These are phyloP conservation scores for Steinernema carpocapsae DNA, from an alignment of 2,888 invertebrate species.

Conservation along the genomic window DNA sequence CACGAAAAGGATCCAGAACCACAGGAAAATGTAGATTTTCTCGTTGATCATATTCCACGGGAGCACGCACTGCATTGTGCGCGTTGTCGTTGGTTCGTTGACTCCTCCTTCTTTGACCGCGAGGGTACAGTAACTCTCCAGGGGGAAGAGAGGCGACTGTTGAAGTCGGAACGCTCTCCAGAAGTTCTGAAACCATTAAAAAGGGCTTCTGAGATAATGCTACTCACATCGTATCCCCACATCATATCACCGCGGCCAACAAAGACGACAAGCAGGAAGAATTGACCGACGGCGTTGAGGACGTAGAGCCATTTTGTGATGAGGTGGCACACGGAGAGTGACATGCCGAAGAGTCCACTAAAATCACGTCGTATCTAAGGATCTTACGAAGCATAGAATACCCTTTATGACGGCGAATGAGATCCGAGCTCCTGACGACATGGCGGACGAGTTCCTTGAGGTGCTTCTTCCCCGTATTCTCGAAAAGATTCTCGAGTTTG, in stretches of 20 bases:
- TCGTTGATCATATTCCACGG: slow-evolving; percentile 51
- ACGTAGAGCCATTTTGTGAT: slow-evolving; percentile 36
- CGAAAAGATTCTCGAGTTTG: background rate
- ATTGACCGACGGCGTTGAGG: slow-evolving; percentile 39
- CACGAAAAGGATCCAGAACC: slow-evolving; percentile 49
- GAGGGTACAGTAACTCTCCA: slow-evolving; percentile 21
- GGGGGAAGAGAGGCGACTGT: slow-evolving; percentile 31
- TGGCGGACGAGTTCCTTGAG: background rate
- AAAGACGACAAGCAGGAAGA: slow-evolving; percentile 36
- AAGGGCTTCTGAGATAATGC: background rate
- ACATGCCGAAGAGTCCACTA: background rate
- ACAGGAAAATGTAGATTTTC: slow-evolving; percentile 49
- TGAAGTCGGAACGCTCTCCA: background rate
- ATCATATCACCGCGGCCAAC: slow-evolving; percentile 39
- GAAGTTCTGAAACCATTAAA: background rate
- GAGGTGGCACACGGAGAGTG: background rate
- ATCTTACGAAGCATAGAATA: background rate
- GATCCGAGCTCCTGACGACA: slow-evolving; percentile 19
- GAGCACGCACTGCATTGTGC: slow-evolving; percentile 46
- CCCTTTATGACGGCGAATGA: slow-evolving; percentile 8
- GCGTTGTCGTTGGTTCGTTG: background rate
- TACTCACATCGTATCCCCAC: slow-evolving; percentile 45
- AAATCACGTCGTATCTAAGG: background rate
- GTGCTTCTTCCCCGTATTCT: background rate
- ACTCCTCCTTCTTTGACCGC: background rate